phyloP scores from a whole-genome alignment of 2,797 vertebrate species.

The Crenuchus spilurus region DNA sequence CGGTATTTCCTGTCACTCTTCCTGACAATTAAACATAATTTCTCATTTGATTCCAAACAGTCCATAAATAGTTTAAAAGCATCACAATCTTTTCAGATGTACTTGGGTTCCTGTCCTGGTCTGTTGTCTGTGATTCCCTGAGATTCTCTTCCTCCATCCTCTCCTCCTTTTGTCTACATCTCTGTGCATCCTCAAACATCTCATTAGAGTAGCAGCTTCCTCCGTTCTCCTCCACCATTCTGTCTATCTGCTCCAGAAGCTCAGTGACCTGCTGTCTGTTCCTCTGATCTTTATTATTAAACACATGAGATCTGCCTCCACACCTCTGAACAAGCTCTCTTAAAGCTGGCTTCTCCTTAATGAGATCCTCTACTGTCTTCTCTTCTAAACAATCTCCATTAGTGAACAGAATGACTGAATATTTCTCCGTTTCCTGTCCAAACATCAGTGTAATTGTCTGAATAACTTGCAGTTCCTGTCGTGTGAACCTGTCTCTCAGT shows the following conservation, averaged over 20 bases:
- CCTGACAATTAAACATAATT: too few relatives aligned
- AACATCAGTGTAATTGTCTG: conserved; percentile 3
- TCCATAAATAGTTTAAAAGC: too few relatives aligned
- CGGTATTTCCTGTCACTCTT: too few relatives aligned
- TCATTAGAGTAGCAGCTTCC: conserved; percentile 30
- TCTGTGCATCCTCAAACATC: conserved; percentile 16
- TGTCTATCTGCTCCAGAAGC: conserved; percentile 44
- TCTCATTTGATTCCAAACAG: too few relatives aligned
- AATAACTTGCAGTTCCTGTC: conserved; percentile 5
- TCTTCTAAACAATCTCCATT: neutral
- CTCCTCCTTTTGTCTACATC: neutral
- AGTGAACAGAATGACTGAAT: conserved; percentile 27
- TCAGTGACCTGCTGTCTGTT: conserved; percentile 33
- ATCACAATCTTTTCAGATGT: too few relatives aligned
- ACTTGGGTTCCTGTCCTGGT: too few relatives aligned
- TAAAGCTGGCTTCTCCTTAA: neutral
- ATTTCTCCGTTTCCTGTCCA: conserved; percentile 12
- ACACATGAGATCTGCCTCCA: conserved; percentile 34
- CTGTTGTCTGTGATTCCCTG: too few relatives aligned
- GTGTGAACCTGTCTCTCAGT: neutral
- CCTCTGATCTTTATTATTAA: conserved; percentile 7
- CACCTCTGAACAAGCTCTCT: neutral
- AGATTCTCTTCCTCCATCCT: neutral
- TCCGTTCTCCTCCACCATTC: conserved; percentile 28
- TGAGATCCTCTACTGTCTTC: neutral